Evolutionary conservation across 2,113 vertebrate species (phyloP).

Genomic region (Pontoporia blainvillei): DNA sequence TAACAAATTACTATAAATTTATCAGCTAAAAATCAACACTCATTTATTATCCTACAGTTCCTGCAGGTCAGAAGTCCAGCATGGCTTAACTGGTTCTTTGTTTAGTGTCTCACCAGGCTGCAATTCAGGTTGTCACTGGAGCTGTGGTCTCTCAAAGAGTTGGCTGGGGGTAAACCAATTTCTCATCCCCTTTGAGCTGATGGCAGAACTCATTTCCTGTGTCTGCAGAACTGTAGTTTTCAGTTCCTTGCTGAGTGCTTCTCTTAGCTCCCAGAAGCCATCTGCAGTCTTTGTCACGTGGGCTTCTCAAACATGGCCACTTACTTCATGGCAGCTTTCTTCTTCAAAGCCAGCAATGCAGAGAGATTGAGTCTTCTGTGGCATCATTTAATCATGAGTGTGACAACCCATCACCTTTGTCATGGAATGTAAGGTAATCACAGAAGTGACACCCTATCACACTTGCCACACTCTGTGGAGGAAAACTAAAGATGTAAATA

Average conservation of each 20-base stretch:
- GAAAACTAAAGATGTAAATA: not conserved
- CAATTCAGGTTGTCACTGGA: not conserved
- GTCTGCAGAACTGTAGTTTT: not conserved
- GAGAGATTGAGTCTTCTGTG: not conserved
- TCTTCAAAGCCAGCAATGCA: not conserved
- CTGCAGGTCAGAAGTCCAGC: not conserved
- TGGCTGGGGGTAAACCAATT: not conserved
- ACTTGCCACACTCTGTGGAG: not conserved
- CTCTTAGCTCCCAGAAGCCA: not conserved
- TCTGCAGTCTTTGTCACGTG: not conserved
- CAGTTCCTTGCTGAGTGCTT: not conserved
- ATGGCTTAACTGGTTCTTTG: not conserved
- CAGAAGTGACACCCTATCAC: not conserved
- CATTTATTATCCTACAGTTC: not conserved
- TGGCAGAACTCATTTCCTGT: not conserved
- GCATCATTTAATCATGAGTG: not conserved
- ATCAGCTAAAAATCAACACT: not conserved
- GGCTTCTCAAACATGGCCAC: not conserved
- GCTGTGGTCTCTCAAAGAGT: not conserved
- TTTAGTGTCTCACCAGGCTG: not conserved
- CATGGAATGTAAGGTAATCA: not conserved
- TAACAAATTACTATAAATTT: not conserved
- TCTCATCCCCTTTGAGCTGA: not conserved
- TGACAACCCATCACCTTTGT: not conserved
- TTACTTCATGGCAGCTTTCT: not conserved